Evolutionary conservation across 2,888 invertebrate species (phyloP).

Genomic region (Scaeva pyrastri): DNA sequence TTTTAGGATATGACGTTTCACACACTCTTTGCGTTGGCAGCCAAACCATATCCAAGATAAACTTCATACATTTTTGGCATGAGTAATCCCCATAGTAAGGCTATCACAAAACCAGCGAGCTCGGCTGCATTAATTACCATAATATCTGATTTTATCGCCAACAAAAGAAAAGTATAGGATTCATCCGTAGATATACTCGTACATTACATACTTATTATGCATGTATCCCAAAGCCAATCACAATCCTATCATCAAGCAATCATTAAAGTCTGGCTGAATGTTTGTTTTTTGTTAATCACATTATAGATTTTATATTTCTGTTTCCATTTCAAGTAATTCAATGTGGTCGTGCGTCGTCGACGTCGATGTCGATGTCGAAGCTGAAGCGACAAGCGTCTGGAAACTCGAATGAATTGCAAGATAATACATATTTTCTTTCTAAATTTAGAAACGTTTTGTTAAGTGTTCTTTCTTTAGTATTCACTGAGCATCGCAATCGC

Average conservation of each 20-base stretch:
- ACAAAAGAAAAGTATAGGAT: conserved; percentile 52
- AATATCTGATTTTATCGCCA: conserved; percentile 52
- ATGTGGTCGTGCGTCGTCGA: conserved; percentile 40
- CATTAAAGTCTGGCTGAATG: conserved; percentile 26
- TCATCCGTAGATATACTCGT: conserved; percentile 2
- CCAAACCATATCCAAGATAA: conserved; percentile 18
- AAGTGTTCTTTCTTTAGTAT: conserved; percentile 72
- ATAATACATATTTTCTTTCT: conserved; percentile 66
- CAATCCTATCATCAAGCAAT: conserved; percentile 27
- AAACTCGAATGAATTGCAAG: conserved; percentile 47
- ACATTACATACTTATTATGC: not conserved
- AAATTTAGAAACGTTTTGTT: conserved; percentile 73
- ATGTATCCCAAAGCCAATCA: conserved; percentile 24
- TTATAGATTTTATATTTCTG: conserved; percentile 29
- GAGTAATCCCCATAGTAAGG: conserved; percentile 4
- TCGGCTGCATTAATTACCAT: conserved; percentile 62
- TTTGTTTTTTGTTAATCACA: conserved; percentile 26
- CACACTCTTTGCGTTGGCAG: not conserved
- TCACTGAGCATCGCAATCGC: conserved; percentile 66
- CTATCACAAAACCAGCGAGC: conserved; percentile 28
- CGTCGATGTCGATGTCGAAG: conserved; percentile 18
- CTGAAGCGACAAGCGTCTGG: conserved; percentile 57
- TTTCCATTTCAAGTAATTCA: conserved; percentile 60
- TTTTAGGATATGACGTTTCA: conserved; percentile 15
- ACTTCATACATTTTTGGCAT: not conserved